phyloP scores from a whole-genome alignment of 2,888 invertebrate species.

The Hyposoter didymator region DNA sequence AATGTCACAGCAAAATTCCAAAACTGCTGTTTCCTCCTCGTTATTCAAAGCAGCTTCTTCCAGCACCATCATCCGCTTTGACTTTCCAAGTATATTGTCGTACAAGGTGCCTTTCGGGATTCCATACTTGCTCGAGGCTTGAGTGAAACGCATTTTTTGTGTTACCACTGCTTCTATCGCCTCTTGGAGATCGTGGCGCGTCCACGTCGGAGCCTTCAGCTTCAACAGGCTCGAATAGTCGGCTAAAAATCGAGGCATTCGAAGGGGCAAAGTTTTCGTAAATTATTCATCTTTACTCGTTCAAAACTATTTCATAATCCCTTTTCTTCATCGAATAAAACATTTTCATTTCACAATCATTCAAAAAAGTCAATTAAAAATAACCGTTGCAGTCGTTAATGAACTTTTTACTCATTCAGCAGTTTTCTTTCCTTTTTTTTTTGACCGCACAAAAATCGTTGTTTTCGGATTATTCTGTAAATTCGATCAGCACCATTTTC shows the following conservation, averaged over 20 bases:
- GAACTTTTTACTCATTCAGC: neutral
- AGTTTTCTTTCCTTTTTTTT: conserved; percentile 29
- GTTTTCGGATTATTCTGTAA: too few relatives aligned
- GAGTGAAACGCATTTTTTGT: conserved; percentile 91
- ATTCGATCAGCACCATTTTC: too few relatives aligned
- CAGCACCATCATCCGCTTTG: conserved; percentile 90
- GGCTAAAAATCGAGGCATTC: conserved; percentile 81
- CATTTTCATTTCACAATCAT: neutral
- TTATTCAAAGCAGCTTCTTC: conserved; percentile 88
- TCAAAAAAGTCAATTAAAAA: neutral
- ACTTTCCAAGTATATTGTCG: conserved; percentile 91
- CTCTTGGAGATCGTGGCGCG: conserved; percentile 90
- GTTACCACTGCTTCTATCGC: conserved; percentile 91
- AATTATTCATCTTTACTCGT: conserved; percentile 57
- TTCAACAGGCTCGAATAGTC: conserved; percentile 89
- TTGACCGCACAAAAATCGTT: neutral
- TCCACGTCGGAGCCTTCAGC: conserved; percentile 91
- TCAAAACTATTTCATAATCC: conserved; percentile 32
- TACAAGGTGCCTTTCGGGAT: conserved; percentile 92
- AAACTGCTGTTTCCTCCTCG: conserved; percentile 87
- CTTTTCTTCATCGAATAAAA: neutral
- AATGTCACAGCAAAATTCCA: conserved; percentile 91
- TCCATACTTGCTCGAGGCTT: conserved; percentile 89
- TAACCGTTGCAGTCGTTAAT: neutral
- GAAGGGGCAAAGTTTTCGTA: conserved; percentile 62